Percentiles rank a stretch among this genome's conserved stretches.
phyloP scores from a whole-genome alignment of 1,140 invertebrate genomes.

The Drosophila eugracilis region DNA sequence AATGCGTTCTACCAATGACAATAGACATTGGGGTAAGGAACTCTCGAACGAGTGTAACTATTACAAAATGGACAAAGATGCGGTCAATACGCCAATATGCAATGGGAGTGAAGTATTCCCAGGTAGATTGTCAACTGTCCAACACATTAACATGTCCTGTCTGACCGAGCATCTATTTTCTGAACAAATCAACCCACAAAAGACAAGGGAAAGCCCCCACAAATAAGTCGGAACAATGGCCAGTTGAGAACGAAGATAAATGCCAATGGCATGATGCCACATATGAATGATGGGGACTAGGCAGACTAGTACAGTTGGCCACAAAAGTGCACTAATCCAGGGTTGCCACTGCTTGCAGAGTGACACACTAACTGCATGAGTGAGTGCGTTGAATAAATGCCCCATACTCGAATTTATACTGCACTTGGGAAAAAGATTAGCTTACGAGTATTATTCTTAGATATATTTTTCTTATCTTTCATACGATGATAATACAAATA shows the following conservation, averaged over 20 bases:
- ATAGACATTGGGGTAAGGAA: neutral
- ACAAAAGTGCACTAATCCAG: conserved; percentile 35
- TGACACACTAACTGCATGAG: conserved; percentile 75
- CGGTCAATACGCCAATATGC: conserved; percentile 19
- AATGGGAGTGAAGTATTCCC: neutral
- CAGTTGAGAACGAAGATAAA: conserved; percentile 68
- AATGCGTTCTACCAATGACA: conserved; percentile 6
- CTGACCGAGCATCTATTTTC: conserved; percentile 14
- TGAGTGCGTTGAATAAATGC: conserved; percentile 67
- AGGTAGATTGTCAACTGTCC: conserved; percentile 20
- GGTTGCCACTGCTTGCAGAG: conserved; percentile 29
- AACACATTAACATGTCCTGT: conserved; percentile 19
- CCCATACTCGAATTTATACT: conserved; percentile 3
- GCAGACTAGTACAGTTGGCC: conserved; percentile 42
- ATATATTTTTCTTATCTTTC: too few species aligned
- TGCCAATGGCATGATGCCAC: conserved; percentile 47
- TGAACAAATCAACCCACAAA: conserved; percentile 24
- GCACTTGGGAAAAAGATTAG: conserved; percentile 19
- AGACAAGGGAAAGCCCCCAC: neutral
- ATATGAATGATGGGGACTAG: conserved; percentile 61
- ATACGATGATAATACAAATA: too few species aligned
- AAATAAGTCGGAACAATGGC: conserved; percentile 32
- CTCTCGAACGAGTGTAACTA: conserved; percentile 7
- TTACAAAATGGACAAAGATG: conserved; percentile 11
- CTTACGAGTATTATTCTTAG: too few species aligned